Evolutionary conservation across 1,140 invertebrate species (phyloP).

Genomic region (Lethrus apterus): DNA sequence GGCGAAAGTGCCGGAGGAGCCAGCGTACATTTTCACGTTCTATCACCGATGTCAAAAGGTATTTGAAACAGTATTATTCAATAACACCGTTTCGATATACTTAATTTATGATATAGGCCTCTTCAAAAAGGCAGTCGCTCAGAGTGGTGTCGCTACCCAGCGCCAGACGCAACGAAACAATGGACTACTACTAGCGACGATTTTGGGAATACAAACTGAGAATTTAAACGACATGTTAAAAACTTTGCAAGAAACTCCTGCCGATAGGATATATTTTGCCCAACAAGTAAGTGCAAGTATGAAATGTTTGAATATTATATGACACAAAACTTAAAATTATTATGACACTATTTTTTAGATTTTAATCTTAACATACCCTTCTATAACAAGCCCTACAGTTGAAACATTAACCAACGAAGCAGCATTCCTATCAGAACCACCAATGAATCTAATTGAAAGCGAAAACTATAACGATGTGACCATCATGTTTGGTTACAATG

Average conservation of each 20-base stretch:
- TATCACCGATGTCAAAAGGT: conserved; percentile 48
- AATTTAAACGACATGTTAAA: conserved; percentile 31
- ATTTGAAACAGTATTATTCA: conserved; percentile 23
- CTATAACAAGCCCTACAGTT: not conserved
- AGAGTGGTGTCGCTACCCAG: not conserved
- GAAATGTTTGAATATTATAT: not conserved
- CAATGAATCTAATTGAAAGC: conserved; percentile 17
- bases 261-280: not conserved
- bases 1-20: conserved; percentile 50
- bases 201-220: conserved; percentile 7
- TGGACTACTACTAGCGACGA: not conserved
- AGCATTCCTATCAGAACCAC: conserved; percentile 20
- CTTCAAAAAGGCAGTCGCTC: conserved; percentile 1
- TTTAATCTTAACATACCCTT: not conserved
- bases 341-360: not conserved
- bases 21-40: conserved; percentile 43
- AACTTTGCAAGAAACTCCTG: not conserved
- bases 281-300: conserved; percentile 1
- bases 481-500: conserved; percentile 22
- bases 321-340: conserved; percentile 4
- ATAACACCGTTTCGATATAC: too few relatives aligned
- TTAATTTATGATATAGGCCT: not conserved
- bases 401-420: conserved; percentile 4
- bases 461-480: conserved; percentile 26
- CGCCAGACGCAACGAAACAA: not conserved